These are phyloP conservation scores for Allolobophora icterica DNA, from an alignment of 2,888 invertebrate genomes.

Conservation along the genomic window DNA sequence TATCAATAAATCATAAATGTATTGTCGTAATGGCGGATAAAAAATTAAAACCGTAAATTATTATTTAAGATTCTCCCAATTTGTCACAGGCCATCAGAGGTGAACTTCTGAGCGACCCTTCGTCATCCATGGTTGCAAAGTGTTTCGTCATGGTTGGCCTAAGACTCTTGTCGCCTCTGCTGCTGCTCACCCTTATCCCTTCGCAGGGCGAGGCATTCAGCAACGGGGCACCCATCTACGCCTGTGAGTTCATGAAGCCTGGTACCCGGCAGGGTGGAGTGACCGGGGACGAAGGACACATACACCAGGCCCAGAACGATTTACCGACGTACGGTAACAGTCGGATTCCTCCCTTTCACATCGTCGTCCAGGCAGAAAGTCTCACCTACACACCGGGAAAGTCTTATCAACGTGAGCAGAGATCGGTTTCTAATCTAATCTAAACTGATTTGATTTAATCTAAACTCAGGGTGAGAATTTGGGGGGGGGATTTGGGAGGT, in stretches of 20 bases:
- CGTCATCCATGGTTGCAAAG: not conserved
- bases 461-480: too few relatives aligned
- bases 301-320: slow-evolving; percentile 34
- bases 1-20: too few relatives aligned
- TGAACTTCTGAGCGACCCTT: not conserved
- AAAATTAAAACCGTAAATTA: not conserved
- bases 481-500: too few relatives aligned
- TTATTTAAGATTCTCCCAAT: not conserved
- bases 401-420: not conserved
- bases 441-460: too few relatives aligned
- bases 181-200: not conserved
- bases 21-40: too few relatives aligned
- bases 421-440: not conserved
- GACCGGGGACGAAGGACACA: slow-evolving; percentile 38
- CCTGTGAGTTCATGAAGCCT: slow-evolving; percentile 35
- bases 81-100: not conserved
- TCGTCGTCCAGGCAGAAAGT: not conserved
- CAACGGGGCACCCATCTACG: slow-evolving; percentile 14
- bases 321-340: slow-evolving; percentile 37
- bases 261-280: slow-evolving; percentile 24
- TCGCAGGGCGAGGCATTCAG: not conserved
- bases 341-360: slow-evolving; percentile 31
- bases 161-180: too few relatives aligned
- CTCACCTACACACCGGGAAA: not conserved
- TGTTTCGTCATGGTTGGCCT: not conserved